These are phyloP conservation scores for Columba janthina DNA, from an alignment of 2,113 vertebrate genomes.

Conservation along the genomic window DNA sequence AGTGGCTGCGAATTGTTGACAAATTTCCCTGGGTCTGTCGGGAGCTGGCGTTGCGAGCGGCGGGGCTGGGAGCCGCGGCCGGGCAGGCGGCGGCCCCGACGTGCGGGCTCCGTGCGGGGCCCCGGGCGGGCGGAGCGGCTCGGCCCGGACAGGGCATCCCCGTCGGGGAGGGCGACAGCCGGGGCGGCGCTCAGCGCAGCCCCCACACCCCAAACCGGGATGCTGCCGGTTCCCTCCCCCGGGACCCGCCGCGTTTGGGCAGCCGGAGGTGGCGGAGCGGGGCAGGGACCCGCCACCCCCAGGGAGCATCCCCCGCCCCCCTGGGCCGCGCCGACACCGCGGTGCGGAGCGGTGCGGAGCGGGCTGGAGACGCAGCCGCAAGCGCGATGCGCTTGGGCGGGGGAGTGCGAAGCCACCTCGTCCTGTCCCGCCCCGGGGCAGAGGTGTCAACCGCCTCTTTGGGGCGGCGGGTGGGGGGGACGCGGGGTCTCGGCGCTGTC, in stretches of 20 bases:
- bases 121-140: neutral
- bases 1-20: constrained; percentile 49
- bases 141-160: neutral
- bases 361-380: neutral
- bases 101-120: neutral
- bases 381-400: neutral
- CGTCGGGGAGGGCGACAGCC: neutral
- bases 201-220: neutral
- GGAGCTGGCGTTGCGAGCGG: neutral
- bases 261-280: neutral
- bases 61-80: neutral
- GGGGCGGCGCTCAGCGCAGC: neutral
- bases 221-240: neutral
- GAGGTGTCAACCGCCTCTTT: neutral
- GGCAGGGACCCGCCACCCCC: neutral
- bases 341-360: neutral
- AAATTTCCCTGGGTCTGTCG: constrained; percentile 22
- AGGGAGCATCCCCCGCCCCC: neutral
- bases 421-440: neutral
- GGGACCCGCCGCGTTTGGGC: neutral
- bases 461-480: neutral
- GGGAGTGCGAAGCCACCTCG: neutral
- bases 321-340: neutral
- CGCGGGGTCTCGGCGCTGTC: neutral
- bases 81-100: neutral